Percentiles rank a stretch among this genome's conserved stretches.
phyloP scores from a whole-genome alignment of 1,140 invertebrate species.

The Teleogryllus occipitalis region DNA sequence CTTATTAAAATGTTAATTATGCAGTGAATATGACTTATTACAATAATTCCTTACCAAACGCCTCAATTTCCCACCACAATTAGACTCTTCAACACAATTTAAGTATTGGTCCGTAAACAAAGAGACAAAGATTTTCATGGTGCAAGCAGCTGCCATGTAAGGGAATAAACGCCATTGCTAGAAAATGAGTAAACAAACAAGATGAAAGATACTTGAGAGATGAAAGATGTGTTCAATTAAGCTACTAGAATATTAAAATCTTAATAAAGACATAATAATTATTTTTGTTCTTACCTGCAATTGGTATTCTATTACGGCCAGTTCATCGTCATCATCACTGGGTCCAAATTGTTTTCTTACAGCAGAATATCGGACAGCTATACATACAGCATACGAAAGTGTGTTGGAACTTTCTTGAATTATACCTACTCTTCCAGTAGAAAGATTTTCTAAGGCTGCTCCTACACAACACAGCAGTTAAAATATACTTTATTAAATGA shows the following conservation, averaged over 20 bases:
- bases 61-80: conserved; percentile 41
- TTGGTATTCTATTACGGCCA: conserved; percentile 85
- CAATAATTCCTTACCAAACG: conserved; percentile 39
- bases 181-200: conserved; percentile 28
- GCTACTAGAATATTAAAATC: neutral
- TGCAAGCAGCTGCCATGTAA: conserved; percentile 73
- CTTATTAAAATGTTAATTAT: too few relatives aligned
- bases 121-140: conserved; percentile 61
- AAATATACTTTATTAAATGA: conserved; percentile 21
- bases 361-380: conserved; percentile 84
- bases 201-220: neutral
- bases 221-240: neutral
- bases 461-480: conserved; percentile 35
- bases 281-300: conserved; percentile 50
- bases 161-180: conserved; percentile 90
- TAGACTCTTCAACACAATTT: conserved; percentile 46
- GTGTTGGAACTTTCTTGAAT: conserved; percentile 61
- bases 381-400: conserved; percentile 62
- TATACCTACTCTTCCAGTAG: conserved; percentile 64
- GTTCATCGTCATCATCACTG: conserved; percentile 50
- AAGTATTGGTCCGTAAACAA: conserved; percentile 45
- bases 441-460: conserved; percentile 75
- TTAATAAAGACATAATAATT: neutral
- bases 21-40: too few relatives aligned
- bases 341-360: conserved; percentile 84